phyloP scores from a whole-genome alignment of 2,797 vertebrate genomes.

The Cuculus canorus region DNA sequence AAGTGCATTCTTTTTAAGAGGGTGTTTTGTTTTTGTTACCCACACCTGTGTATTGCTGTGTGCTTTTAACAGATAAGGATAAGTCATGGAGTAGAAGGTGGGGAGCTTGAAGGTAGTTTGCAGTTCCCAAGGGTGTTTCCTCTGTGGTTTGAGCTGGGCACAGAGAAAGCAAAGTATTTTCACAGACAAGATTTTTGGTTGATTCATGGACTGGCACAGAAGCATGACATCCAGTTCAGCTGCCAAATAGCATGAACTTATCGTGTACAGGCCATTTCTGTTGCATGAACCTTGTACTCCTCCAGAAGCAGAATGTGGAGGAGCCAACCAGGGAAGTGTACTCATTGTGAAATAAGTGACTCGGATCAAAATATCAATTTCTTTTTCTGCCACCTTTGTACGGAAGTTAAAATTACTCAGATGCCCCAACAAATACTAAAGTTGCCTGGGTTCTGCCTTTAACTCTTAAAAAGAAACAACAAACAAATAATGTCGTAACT shows the following conservation, averaged over 20 bases:
- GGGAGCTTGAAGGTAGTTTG: not conserved
- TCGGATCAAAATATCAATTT: not conserved
- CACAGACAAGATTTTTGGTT: not conserved
- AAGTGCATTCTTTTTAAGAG: conserved; percentile 19
- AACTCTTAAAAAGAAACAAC: not conserved
- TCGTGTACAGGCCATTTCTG: not conserved
- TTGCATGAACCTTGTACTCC: not conserved
- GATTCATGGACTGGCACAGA: not conserved
- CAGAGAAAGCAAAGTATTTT: not conserved
- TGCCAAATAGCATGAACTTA: not conserved
- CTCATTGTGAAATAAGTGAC: not conserved
- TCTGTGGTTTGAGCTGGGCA: not conserved
- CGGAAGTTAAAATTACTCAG: not conserved
- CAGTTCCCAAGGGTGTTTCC: not conserved
- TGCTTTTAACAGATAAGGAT: not conserved
- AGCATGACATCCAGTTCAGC: not conserved
- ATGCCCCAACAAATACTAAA: not conserved
- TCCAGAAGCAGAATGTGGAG: not conserved
- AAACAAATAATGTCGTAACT: not conserved
- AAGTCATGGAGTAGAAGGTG: not conserved
- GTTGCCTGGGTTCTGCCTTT: not conserved
- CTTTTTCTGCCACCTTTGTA: not conserved
- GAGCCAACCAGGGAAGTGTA: not conserved
- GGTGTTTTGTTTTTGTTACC: not conserved
- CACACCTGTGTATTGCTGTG: not conserved